Evolutionary conservation across 2,797 vertebrate genomes (phyloP).

Genomic region (Notoglanidium macrostoma): DNA sequence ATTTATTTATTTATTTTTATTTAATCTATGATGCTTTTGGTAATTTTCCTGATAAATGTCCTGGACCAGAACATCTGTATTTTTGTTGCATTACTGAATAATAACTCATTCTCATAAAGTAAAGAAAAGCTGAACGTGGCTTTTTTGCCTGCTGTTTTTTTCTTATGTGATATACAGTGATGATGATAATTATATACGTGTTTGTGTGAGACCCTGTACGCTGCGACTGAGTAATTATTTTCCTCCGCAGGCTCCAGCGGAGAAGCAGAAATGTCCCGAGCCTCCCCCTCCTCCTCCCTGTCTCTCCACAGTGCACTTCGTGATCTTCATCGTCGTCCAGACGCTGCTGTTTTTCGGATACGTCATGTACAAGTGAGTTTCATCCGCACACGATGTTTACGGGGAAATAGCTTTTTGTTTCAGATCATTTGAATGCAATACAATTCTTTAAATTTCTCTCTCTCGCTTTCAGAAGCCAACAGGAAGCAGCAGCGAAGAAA

Average conservation of each 20-base stretch:
- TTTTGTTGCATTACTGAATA: background rate
- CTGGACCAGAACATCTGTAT: background rate
- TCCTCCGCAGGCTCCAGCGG: slow-evolving; percentile 76
- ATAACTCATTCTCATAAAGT: no score
- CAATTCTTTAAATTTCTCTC: background rate
- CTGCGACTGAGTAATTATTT: background rate
- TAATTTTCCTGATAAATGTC: background rate
- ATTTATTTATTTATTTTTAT: no score
- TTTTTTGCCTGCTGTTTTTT: no score
- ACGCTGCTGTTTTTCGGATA: slow-evolving; percentile 91
- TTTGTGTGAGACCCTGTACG: background rate
- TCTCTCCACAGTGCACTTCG: slow-evolving; percentile 88
- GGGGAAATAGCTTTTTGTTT: background rate
- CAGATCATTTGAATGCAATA: background rate
- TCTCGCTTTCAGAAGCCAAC: slow-evolving; percentile 83
- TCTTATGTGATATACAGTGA: no score
- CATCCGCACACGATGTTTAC: background rate
- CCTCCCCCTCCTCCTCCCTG: slow-evolving; percentile 85
- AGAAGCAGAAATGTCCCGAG: slow-evolving; percentile 90
- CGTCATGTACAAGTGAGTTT: slow-evolving; percentile 90
- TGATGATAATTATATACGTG: no score
- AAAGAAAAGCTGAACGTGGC: no score
- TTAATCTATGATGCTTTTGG: background rate
- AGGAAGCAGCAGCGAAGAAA: slow-evolving; percentile 99
- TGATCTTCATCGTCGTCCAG: slow-evolving; percentile 85